Conservation (phyloP, 2,888 invertebrate species). For the Hydropsyche betteni region DNA sequence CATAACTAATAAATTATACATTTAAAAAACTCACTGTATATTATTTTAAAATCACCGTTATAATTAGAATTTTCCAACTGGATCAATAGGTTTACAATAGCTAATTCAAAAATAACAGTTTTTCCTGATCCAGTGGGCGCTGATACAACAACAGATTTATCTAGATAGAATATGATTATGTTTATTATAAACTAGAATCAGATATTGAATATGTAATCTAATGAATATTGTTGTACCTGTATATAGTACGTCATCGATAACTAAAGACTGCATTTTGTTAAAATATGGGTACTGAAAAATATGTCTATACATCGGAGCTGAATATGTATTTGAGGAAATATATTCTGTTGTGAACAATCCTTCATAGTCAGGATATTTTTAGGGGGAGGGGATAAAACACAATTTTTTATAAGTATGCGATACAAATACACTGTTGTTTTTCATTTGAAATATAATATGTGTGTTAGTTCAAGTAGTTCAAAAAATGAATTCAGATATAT, state of each 20-base stretch:
- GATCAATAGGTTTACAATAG: slow-evolving; percentile 74
- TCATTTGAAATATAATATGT: too few relatives aligned
- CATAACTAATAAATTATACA: slow-evolving; percentile 34
- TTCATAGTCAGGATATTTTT: too few relatives aligned
- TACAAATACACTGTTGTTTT: too few relatives aligned
- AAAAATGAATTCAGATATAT: too few relatives aligned
- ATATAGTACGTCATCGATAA: slow-evolving; percentile 74
- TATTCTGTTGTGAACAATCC: neutral
- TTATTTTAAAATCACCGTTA: slow-evolving; percentile 70
- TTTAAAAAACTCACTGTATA: slow-evolving; percentile 71
- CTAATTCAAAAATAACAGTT: slow-evolving; percentile 84
- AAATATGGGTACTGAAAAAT: slow-evolving; percentile 73
- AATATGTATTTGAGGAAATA: slow-evolving; percentile 52
- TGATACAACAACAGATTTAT: slow-evolving; percentile 76
- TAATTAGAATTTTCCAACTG: slow-evolving; percentile 61
- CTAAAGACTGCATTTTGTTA: slow-evolving; percentile 76
- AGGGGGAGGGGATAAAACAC: too few relatives aligned
- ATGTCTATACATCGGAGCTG: slow-evolving; percentile 66
- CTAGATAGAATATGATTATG: slow-evolving; percentile 56
- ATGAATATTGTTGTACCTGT: slow-evolving; percentile 62
- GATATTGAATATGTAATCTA: slow-evolving; percentile 15
- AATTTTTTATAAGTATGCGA: too few relatives aligned
- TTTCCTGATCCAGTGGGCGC: slow-evolving; percentile 88
- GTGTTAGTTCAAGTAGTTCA: too few relatives aligned
- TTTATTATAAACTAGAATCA: neutral